Evolutionary conservation across 2,797 vertebrate species (phyloP), one percentile per base, ranked within the genome.

Genomic region (Pangasius macronema): DNA sequence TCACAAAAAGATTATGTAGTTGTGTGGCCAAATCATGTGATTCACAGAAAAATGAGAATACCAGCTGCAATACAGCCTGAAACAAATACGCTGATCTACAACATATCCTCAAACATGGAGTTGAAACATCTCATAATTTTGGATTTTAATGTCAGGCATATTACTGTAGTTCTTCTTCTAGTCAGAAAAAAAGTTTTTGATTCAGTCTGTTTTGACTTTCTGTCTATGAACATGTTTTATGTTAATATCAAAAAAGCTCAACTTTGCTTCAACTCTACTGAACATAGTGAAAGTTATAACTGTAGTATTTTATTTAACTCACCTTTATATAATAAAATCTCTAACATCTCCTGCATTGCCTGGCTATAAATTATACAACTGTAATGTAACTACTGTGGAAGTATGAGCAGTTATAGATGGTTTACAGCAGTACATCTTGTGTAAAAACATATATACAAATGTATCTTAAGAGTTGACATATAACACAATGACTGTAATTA

Each of bases 1-100:
- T 87, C 57, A 75, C 39, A 68, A 51, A 70, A 72, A 63, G 55
- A 65, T 77, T 61, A 55, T 1, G 42, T 33, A 73, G 22, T 49
- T 42, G 3, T 81, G 24, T 80, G 61, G 24, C 30, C 46, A 36
- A 63, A 39, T 36, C 4, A 0, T 46, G 30, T n/a, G 68, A 20
- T 87, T 87, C n/a, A 75, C 39, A 33, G 42, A 76, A 83, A 36
- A 55, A 82, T 39, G 72, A 53, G 68, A 83, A 36, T 5, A n/a
- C 22, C 72, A 87, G 72, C 77, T 84, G 82, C 49, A 68, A 30
- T 9, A 33, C 39, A 27, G 49, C 6, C 46, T 46, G 5, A 79
- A 79, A 70, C 36, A 46, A 5, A 70, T 10, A 57, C 27, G 22
- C 36, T 53, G 59, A 76, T 49, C 1, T 51, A 51, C 49, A 36